These are phyloP conservation scores for Ceratotherium simum DNA, from an alignment of 2,113 vertebrate species.

Conservation along the genomic window DNA sequence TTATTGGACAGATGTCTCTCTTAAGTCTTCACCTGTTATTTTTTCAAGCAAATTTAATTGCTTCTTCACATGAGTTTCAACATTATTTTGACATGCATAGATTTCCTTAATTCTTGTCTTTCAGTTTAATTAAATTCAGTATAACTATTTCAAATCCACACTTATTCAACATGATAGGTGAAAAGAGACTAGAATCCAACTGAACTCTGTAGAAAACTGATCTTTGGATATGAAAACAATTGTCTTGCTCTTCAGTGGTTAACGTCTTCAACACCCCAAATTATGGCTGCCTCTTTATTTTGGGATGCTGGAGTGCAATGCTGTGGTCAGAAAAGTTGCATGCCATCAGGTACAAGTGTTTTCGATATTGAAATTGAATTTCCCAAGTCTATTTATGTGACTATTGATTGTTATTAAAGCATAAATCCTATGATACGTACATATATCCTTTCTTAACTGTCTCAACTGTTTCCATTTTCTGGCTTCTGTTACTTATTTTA, in stretches of 20 bases:
- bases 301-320: background rate
- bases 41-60: conserved; percentile 70
- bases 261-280: background rate
- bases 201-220: background rate
- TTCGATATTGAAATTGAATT: conserved; percentile 1
- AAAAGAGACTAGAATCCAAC: background rate
- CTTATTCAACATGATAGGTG: background rate
- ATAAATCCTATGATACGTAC: background rate
- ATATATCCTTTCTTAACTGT: conserved; percentile 34
- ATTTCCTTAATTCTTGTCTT: conserved; percentile 63
- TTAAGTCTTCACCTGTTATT: conserved; percentile 65
- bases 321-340: background rate
- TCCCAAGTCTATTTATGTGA: background rate
- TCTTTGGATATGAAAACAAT: background rate
- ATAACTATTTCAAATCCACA: background rate
- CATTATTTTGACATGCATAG: conserved; percentile 62
- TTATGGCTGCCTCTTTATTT: background rate
- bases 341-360: background rate
- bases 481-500: conserved; percentile 42
- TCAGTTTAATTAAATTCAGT: conserved; percentile 59
- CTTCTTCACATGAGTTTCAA: conserved; percentile 53
- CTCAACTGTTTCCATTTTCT: conserved; percentile 33
- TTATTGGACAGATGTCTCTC: conserved; percentile 58
- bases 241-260: background rate
- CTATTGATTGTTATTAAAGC: background rate